Conservation (phyloP, 2,888 invertebrate species). For the Rotaria socialis region DNA sequence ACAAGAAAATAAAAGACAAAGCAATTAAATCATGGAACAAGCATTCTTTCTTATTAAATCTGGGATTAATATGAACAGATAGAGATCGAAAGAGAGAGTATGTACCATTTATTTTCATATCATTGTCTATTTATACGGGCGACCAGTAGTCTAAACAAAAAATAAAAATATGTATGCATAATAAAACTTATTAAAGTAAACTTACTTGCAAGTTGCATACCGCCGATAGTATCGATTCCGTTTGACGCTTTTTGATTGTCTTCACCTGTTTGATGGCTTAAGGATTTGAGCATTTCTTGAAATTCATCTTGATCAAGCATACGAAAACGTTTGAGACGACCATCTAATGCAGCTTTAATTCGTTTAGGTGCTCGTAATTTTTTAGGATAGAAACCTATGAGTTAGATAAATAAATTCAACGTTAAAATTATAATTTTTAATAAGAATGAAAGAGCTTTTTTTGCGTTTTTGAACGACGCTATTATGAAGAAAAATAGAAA, state of each 20-base stretch:
- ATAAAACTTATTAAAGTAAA: neutral
- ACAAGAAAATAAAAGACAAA: neutral
- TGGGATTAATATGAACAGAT: neutral
- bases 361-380: neutral
- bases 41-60: neutral
- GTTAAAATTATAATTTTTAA: neutral
- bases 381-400: neutral
- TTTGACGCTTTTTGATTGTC: neutral
- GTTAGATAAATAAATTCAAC: neutral
- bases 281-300: constrained; percentile 29
- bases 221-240: neutral
- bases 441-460: neutral
- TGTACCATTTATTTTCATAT: neutral
- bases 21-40: neutral
- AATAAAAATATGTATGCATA: neutral
- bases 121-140: neutral
- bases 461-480: neutral
- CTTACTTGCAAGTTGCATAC: constrained; percentile 35
- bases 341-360: neutral
- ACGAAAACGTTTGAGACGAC: constrained; percentile 31
- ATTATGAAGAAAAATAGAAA: neutral
- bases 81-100: neutral
- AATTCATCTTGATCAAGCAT: constrained; percentile 33
- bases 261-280: neutral
- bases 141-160: constrained; percentile 11